Evolutionary conservation across 2,888 invertebrate species (phyloP), one percentile per base, ranked within the genome.

Genomic region (Ethmia dodecea): DNA sequence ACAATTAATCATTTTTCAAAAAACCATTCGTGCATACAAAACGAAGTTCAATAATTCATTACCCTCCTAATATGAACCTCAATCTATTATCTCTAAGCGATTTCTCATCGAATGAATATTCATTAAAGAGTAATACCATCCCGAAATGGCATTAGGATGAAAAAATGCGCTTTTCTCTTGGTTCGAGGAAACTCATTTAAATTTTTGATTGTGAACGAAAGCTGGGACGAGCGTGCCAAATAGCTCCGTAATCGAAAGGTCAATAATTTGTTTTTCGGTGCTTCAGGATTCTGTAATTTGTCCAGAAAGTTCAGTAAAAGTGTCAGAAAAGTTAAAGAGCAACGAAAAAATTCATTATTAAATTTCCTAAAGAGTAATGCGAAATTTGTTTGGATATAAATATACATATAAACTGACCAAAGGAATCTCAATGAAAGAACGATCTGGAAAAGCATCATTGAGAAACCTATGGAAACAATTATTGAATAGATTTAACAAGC

Each of bases 11-110:
- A 71, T 60, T 55, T 57, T 40, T 41, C 45, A 54, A 53, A 46
- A 47, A 43, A 48, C 50, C 54, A 74, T 71, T 74, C 67, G 47
- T 56, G 65, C 65, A 63, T 66, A 64, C 59, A 58, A 65, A 77
- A 68, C 58, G 61, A 60, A 60, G 59, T 66, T 69, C 68, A 66
- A 74, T 79, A 75, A 79, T 74, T 79, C 76, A 76, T 70, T 61
- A 54, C 52, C 55, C 60, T 61, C 69, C 65, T 75, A 77, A 79
- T 78, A 79, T 75, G 75, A 76, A 76, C 74, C 71, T 65, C 76
- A 72, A 78, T 80, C 74, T 80, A 80, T 81, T 80, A 80, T 78
- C 78, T 78, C 75, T 79, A 79, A 84, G 73, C 83, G 83, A 77
- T 83, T 83, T 80, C 64, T 69, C 75, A 70, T 66, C 56, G 59